phyloP scores from a whole-genome alignment of 2,113 vertebrate species.

The Struthidea cinerea region DNA sequence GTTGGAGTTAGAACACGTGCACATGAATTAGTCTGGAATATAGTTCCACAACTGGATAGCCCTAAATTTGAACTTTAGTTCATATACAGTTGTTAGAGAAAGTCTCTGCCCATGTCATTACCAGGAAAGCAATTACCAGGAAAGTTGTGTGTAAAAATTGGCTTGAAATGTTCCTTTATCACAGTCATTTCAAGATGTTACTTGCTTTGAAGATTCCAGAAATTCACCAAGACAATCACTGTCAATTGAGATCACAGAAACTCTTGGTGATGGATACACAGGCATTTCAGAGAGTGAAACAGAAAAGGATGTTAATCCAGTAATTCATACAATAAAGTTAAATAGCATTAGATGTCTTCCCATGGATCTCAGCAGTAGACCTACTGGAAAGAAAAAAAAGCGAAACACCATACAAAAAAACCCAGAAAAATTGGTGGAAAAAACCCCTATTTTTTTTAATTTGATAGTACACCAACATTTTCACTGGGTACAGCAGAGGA shows the following conservation, averaged over 20 bases:
- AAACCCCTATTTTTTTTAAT: rapidly evolving
- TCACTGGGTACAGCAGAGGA: background rate
- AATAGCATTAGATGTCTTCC: background rate
- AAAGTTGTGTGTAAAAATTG: background rate
- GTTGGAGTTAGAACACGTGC: background rate
- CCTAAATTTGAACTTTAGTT: background rate
- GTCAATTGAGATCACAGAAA: background rate
- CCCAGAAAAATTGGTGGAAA: background rate
- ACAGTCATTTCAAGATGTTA: background rate
- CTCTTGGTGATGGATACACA: background rate
- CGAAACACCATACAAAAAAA: rapidly evolving
- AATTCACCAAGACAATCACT: background rate
- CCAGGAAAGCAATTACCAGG: background rate
- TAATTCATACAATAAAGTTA: background rate
- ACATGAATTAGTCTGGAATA: background rate
- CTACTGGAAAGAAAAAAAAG: background rate
- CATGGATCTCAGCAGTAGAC: background rate
- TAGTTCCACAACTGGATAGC: background rate
- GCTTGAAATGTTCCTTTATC: background rate
- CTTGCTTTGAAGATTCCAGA: background rate
- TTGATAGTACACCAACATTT: background rate
- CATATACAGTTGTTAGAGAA: background rate
- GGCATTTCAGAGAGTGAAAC: no score
- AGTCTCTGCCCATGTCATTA: background rate
- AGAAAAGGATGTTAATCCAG: background rate